Percentiles rank a stretch among this genome's conserved stretches.
phyloP scores from a whole-genome alignment of 2,113 vertebrate genomes.

The Camelus dromedarius region DNA sequence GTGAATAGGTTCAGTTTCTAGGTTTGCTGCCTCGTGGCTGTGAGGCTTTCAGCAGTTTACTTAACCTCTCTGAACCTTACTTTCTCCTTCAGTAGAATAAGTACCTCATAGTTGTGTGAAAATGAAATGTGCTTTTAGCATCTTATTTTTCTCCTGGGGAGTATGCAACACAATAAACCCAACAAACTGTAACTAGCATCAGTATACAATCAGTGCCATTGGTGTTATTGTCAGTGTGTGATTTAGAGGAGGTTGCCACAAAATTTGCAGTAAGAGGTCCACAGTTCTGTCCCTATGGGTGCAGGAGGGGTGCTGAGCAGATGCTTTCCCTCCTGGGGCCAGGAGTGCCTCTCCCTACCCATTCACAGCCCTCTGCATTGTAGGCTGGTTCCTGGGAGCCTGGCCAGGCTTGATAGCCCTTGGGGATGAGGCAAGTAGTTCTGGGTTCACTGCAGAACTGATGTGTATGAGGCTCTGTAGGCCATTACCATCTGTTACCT shows the following conservation, averaged over 20 bases:
- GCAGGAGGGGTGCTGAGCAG: neutral
- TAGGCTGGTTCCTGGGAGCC: neutral
- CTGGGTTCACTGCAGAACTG: neutral
- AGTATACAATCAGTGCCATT: neutral
- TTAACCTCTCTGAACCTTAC: neutral
- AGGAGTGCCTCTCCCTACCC: neutral
- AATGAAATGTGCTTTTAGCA: neutral
- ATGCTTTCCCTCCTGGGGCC: neutral
- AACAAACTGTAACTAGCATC: neutral
- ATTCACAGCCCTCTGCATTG: neutral
- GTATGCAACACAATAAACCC: neutral
- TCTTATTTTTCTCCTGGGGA: neutral
- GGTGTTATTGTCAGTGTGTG: neutral
- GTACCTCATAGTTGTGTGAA: neutral
- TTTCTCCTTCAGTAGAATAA: neutral
- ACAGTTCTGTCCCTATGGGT: neutral
- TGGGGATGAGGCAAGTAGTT: neutral
- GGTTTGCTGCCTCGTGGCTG: neutral
- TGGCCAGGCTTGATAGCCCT: neutral
- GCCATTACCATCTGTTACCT: neutral
- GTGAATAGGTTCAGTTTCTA: neutral
- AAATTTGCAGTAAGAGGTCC: neutral
- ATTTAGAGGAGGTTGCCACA: neutral
- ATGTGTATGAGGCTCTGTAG: neutral
- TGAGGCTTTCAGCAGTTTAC: slow-evolving; percentile 15